phyloP scores from a whole-genome alignment of 2,888 invertebrate genomes.

The Calliopum simillimum region DNA sequence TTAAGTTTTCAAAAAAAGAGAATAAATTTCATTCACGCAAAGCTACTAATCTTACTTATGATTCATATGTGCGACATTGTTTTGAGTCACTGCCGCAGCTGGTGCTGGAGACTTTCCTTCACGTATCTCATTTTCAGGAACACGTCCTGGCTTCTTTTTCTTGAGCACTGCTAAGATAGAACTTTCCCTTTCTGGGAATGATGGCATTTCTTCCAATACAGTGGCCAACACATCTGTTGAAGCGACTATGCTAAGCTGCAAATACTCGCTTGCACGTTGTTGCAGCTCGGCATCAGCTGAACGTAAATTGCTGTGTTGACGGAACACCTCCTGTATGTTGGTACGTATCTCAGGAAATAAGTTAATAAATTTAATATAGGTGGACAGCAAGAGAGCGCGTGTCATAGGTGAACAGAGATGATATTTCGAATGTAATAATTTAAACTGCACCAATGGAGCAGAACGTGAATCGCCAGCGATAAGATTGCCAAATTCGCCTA shows the following conservation, averaged over 20 bases:
- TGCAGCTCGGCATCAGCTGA: slow-evolving; percentile 99
- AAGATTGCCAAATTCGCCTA: slow-evolving; percentile 99
- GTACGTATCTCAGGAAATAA: slow-evolving; percentile 98
- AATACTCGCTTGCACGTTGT: slow-evolving; percentile 97
- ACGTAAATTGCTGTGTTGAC: slow-evolving; percentile 93
- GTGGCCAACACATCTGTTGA: slow-evolving; percentile 97
- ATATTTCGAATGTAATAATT: slow-evolving; percentile 98
- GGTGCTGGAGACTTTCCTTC: slow-evolving; percentile 82
- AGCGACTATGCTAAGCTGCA: slow-evolving; percentile 95
- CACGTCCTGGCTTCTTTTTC: slow-evolving; percentile 96
- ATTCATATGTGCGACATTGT: slow-evolving; percentile 68
- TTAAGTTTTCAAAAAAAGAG: neutral
- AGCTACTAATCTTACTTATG: slow-evolving; percentile 59
- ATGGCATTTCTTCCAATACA: slow-evolving; percentile 99
- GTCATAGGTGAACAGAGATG: slow-evolving; percentile 98
- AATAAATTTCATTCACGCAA: neutral
- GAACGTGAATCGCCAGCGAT: slow-evolving; percentile 99
- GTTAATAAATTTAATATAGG: slow-evolving; percentile 99
- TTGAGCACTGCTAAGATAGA: slow-evolving; percentile 97
- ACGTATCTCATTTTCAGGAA: slow-evolving; percentile 88
- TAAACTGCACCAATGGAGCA: slow-evolving; percentile 97
- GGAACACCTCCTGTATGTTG: slow-evolving; percentile 94
- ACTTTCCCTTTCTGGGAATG: slow-evolving; percentile 98
- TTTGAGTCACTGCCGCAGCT: slow-evolving; percentile 58
- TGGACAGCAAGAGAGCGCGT: slow-evolving; percentile 93